Conservation (phyloP, 1,140 invertebrate genomes). For the Thaumetopoea pityocampa region DNA sequence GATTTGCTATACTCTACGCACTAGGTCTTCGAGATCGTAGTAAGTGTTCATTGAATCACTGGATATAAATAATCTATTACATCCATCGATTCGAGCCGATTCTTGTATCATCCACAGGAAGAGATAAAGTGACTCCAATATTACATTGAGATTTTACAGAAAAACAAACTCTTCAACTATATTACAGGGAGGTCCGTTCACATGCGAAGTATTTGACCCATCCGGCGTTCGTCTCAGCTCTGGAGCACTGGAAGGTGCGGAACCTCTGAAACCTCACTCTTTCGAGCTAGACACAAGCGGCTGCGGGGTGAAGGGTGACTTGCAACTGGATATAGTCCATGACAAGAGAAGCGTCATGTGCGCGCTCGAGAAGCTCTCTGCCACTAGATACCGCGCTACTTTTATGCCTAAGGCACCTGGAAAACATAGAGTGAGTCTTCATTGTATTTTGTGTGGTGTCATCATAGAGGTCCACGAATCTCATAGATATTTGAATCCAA, state of each 20-base stretch:
- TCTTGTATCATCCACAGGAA: too few relatives aligned
- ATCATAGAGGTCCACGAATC: too few relatives aligned
- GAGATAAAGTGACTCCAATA: too few relatives aligned
- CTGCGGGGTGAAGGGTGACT: conserved; percentile 89
- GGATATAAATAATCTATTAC: too few relatives aligned
- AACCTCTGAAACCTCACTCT: conserved; percentile 85
- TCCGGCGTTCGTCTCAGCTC: conserved; percentile 87
- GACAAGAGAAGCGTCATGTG: conserved; percentile 90
- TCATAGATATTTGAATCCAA: too few relatives aligned
- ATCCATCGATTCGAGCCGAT: too few relatives aligned
- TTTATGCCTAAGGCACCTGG: conserved; percentile 93
- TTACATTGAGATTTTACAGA: conserved; percentile 9
- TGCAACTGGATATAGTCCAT: conserved; percentile 92
- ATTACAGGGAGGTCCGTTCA: conserved; percentile 91
- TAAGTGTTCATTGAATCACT: too few relatives aligned
- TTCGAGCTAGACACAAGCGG: conserved; percentile 87
- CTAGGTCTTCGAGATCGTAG: too few relatives aligned
- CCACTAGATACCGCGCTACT: conserved; percentile 89
- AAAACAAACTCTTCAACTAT: background rate
- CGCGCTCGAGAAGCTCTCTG: conserved; percentile 87
- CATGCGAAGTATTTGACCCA: conserved; percentile 97
- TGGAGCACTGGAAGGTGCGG: conserved; percentile 83
- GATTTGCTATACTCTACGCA: too few relatives aligned
- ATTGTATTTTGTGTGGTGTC: too few relatives aligned
- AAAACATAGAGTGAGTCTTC: conserved; percentile 84